Evolutionary conservation across 2,113 vertebrate species (phyloP).

Genomic region (Copsychus sechellarum): DNA sequence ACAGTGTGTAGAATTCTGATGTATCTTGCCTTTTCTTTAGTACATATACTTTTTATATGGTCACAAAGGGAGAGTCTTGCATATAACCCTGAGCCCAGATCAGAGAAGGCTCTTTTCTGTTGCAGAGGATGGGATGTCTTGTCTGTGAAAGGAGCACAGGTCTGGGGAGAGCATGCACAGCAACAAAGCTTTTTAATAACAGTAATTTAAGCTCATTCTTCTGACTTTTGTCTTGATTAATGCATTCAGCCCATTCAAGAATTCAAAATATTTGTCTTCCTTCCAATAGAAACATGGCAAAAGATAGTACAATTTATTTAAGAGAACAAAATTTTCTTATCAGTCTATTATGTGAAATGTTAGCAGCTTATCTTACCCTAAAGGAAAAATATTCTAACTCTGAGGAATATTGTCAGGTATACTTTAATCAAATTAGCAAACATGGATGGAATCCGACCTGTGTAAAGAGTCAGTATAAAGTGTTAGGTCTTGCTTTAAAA

Average conservation of each 20-base stretch:
- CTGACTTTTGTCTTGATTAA: background rate
- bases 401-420: background rate
- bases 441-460: background rate
- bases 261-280: background rate
- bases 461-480: background rate
- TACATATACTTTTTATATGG: constrained; percentile 37
- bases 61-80: constrained; percentile 75
- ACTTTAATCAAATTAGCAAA: background rate
- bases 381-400: background rate
- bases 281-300: constrained; percentile 7
- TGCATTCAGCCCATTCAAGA: background rate
- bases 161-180: background rate
- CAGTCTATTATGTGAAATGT: background rate
- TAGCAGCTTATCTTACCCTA: background rate
- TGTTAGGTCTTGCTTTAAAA: background rate
- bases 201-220: background rate
- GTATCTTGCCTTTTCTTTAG: background rate
- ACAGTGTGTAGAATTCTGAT: background rate
- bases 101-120: constrained; percentile 71
- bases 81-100: constrained; percentile 69
- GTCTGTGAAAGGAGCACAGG: constrained; percentile 65
- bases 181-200: background rate
- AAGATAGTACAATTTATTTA: background rate
- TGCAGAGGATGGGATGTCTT: constrained; percentile 66
- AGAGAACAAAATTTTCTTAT: background rate